Evolutionary conservation across 2,113 vertebrate genomes (phyloP), one percentile per base, ranked within the genome.

Genomic region (Ceyx margarethae): DNA sequence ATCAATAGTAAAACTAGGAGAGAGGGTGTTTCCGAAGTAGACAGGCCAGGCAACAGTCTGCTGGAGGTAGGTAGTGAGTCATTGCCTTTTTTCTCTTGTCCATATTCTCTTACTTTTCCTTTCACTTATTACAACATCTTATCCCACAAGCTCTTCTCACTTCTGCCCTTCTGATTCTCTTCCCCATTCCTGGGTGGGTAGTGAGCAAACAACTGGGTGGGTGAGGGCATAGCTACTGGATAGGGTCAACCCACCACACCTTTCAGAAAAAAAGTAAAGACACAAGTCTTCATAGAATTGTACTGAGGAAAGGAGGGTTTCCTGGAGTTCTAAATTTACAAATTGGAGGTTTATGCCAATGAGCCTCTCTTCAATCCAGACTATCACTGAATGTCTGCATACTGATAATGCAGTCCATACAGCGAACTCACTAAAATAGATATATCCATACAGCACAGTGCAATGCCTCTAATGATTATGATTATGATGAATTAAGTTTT

Each of bases 161-260:
- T 64, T 64, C 15, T 64, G 37, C 37, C 26, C 11, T 64, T 42
- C 25, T 64, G 40, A 29, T 43, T 43, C 26, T 31, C 31, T 51
- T 9, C 10, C 3, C 6, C 10, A 11, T 40, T 3, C 2, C 15
- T 13, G 13, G 1, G 33, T 7, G 15, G 4, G 8, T 2, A 37
- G 10, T 25, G 18, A 65, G 40, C 3, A 11, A 19, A 28, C 13
- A 1, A 65, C 18, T 48, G 33, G 12, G 7, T 54, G 26, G 12
- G 7, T 54, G 26, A 7, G 7, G 17, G 6, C 7, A 16, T 23
- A 46, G 42, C 8, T 46, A 33, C 33, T 33, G 33, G 33, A 33
- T 33, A 33, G 33, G 13, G 6, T 71, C 53, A 67, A 62, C 4
- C 3, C 28, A 72, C 20, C 23, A 67, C 35, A 40, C 3, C 19